phyloP scores from a whole-genome alignment of 2,113 vertebrate species.

The Halichoerus grypus region DNA sequence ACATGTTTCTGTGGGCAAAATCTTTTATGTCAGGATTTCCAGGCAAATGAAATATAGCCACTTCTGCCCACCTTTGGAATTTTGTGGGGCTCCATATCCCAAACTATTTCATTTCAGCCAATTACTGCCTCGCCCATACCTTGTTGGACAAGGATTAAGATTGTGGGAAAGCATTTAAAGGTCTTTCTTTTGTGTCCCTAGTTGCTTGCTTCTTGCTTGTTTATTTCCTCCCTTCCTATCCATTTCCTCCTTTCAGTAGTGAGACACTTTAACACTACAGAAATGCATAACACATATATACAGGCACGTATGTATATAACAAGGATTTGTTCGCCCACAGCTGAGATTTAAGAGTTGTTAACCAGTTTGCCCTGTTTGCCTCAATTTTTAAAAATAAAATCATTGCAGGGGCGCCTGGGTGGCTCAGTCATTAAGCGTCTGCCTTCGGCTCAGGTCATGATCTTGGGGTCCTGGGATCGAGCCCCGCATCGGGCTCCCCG shows the following conservation, averaged over 20 bases:
- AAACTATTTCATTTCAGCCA: background rate
- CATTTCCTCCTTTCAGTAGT: background rate
- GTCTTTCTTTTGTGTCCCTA: background rate
- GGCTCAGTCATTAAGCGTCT: too few species aligned
- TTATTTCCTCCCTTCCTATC: background rate
- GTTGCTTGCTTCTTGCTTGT: slow-evolving; percentile 28
- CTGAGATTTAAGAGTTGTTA: background rate
- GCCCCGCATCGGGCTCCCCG: too few species aligned
- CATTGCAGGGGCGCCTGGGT: background rate
- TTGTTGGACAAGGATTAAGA: background rate
- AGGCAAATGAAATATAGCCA: background rate
- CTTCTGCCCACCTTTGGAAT: slow-evolving; percentile 50
- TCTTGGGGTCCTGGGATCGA: too few species aligned
- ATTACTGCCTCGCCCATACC: background rate
- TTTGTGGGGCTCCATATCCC: background rate
- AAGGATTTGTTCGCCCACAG: background rate
- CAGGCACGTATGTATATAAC: background rate
- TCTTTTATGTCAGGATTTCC: slow-evolving; percentile 53
- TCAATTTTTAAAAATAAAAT: background rate
- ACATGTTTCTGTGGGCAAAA: slow-evolving; percentile 40
- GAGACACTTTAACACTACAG: background rate
- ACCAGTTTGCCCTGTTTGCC: background rate
- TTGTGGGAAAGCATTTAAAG: background rate
- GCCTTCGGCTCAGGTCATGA: too few species aligned
- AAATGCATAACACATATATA: background rate